Evolutionary conservation across 1,140 invertebrate species (phyloP), one percentile per base, ranked within the genome.

Genomic region (Trachymyrmex septentrionalis): DNA sequence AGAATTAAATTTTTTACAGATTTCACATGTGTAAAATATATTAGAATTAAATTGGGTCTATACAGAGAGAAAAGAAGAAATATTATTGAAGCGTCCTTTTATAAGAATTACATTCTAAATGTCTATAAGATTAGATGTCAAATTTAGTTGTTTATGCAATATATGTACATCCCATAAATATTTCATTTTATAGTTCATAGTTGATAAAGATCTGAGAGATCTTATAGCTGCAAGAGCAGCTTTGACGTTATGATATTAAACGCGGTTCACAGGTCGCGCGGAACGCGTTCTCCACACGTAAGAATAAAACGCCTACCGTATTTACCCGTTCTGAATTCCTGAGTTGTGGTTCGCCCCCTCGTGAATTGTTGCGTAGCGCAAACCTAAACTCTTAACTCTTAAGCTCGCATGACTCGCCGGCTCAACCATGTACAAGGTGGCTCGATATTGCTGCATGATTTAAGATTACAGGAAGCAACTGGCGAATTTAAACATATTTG

Each of bases 321-420:
- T 93, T 93, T 93, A 93, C 92, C 87, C 92, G 91, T 86, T 93
- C 92, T 92, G 88, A 93, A 93, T 93, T 93, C 91, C 91, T 88
- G 69, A 92, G 90, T 88, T 81, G 88, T 77, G 87, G 86, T 91
- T 92, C 92, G 91, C 91, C 91, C 89, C 90, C 92, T 93, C 91
- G 92, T 89, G 89, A 93, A 93, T 92, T 88, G 86, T 93, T 93
- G 91, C 92, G 88, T 86, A 91, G 88, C 90, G 85, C 90, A 92
- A 91, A 90, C 87, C 89, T 87, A 90, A 92, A 91, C 91, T 92
- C 92, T 92, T 91, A 89, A 92, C 84, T 92, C 90, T 88, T 91
- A 88, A 91, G 86, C 90, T 92, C 87, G 88, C 75, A 90, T 87
- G 91, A 88, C 85, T 92, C 72, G 88, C 30, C 71, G 71, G 64